Conservation (phyloP, 2,797 vertebrate species). For the Propithecus perrieri region DNA sequence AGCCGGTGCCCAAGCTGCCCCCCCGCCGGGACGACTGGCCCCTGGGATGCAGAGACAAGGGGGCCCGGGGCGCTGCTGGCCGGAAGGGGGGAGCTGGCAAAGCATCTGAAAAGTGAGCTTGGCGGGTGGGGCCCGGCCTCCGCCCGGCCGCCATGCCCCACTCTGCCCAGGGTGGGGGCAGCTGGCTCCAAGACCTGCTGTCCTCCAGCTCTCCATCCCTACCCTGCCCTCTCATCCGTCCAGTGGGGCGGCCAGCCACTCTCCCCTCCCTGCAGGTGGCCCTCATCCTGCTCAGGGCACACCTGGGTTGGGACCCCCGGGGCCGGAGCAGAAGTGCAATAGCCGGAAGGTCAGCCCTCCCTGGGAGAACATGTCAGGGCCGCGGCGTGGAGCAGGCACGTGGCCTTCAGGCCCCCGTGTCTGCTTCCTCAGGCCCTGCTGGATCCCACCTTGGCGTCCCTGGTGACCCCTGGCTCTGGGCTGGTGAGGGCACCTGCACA, state of each 20-base stretch:
- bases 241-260: neutral
- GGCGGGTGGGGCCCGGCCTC: neutral
- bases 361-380: neutral
- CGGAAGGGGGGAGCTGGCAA: slow-evolving; percentile 90
- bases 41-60: slow-evolving; percentile 84
- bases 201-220: neutral
- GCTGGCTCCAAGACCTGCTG: slow-evolving; percentile 58
- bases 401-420: neutral
- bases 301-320: neutral
- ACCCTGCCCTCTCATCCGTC: neutral
- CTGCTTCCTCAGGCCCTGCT: neutral
- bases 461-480: neutral
- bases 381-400: neutral
- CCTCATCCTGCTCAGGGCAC: neutral
- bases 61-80: slow-evolving; percentile 81
- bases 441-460: neutral
- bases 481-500: neutral
- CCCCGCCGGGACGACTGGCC: slow-evolving; percentile 81
- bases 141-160: neutral
- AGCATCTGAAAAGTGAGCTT: slow-evolving; percentile 84
- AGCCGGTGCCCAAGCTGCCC: slow-evolving; percentile 54
- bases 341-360: neutral
- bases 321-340: slow-evolving; percentile 32
- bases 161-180: neutral
- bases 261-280: neutral